Conservation (phyloP, 2,113 vertebrate genomes). For the Leptobrachium ailaonicum region DNA sequence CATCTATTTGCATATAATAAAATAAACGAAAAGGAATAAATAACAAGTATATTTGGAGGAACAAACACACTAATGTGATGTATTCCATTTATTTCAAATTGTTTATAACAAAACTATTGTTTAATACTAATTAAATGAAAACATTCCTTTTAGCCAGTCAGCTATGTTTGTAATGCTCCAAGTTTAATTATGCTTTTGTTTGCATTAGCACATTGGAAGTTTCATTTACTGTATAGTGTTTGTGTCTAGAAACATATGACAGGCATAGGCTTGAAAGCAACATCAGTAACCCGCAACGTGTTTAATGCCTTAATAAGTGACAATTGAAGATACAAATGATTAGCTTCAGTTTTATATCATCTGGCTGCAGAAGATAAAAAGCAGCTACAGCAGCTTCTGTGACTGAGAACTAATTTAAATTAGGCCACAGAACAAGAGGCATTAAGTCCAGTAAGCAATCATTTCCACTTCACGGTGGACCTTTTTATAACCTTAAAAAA, state of each 20-base stretch:
- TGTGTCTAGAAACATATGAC: conserved; percentile 40
- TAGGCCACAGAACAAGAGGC: conserved; percentile 47
- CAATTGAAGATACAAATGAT: conserved; percentile 43
- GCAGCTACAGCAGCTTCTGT: conserved; percentile 45
- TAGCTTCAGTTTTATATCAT: conserved; percentile 40
- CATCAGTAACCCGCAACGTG: conserved; percentile 42
- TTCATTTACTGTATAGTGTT: conserved; percentile 25
- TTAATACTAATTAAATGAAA: too few relatives aligned
- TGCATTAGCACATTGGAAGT: conserved; percentile 19
- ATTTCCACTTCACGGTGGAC: conserved; percentile 48
- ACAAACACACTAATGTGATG: too few relatives aligned
- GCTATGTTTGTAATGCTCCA: background rate
- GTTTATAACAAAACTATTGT: too few relatives aligned
- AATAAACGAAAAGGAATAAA: too few relatives aligned
- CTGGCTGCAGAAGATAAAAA: conserved; percentile 46
- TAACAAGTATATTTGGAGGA: too few relatives aligned
- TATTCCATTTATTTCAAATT: too few relatives aligned
- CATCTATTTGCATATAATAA: too few relatives aligned
- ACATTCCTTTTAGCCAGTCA: too few relatives aligned
- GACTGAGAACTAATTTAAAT: conserved; percentile 48
- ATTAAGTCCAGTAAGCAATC: conserved; percentile 45
- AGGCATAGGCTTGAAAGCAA: conserved; percentile 35
- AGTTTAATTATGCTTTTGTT: conserved; percentile 17
- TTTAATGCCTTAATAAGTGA: conserved; percentile 45
- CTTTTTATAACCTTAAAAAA: conserved; percentile 24